Base-by-base conservation (phyloP, 2,797 vertebrate genomes). In the Pangasius larnaudii region DNA sequence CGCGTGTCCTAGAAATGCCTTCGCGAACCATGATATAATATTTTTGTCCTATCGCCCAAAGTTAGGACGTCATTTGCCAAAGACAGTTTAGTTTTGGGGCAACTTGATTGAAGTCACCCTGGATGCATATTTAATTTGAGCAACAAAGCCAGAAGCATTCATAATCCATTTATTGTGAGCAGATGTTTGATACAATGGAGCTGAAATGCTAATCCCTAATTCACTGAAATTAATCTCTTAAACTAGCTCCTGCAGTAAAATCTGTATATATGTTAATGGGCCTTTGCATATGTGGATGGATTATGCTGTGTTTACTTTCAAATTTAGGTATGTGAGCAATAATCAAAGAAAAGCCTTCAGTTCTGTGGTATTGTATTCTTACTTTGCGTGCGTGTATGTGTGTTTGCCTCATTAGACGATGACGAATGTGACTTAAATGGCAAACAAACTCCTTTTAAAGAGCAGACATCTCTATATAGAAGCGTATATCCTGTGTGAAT, bases 401-500 rank as follows among this genome's bases (percentile, higher is more conserved):
- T 83, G 83, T 77, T 53, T 71, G 30, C 58, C 59, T 89, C 46
- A 67, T 89, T 85, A 88, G 74, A 27, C 7, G 72, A 65, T 72
- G 84, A 87, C 59, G 27, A 84, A 90, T 71, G 27, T 53, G 3
- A 77, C 24, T 36, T 51, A 88, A 86, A 90, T 78, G 61, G 71
- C 85, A 87, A 75, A 78, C 74, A 36, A 27, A 18, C 69, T 81
- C 39, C 53, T 80, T 84, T 49, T 42, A 78, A 86, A 42, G 84
- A 90, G 59, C 87, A 87, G 74, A 89, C 77, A 33, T 49, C 86
- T 92, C 72, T 85, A 86, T 94, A 92, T 91, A 90, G 71, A 88
- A 89, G 63, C 42, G 27, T 80, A 51, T 74, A 84, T 90, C 88
- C 86, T 74, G n/a, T 89, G 88, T 83, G 80, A 89, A 89, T 92